Percentiles rank a stretch among this genome's conserved stretches.
Evolutionary conservation across 2,113 vertebrate genomes (phyloP).

Genomic region (Hylia prasina): DNA sequence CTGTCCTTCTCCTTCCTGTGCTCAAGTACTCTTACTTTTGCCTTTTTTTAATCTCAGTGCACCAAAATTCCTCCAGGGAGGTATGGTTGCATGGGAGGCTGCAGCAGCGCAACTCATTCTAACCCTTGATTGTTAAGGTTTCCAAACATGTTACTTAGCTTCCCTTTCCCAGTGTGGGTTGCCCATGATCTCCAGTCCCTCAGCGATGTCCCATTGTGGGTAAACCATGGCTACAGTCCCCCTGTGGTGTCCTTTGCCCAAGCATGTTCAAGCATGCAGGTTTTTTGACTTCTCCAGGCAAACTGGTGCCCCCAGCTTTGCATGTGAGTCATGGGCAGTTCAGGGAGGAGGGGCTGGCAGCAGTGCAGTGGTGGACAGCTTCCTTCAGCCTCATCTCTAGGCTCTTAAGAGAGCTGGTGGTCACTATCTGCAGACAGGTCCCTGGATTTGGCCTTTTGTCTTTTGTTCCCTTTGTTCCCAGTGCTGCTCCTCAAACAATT

Average conservation of each 20-base stretch:
- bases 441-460: background rate
- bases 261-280: background rate
- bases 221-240: background rate
- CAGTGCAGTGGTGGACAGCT: background rate
- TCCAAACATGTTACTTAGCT: background rate
- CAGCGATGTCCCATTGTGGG: background rate
- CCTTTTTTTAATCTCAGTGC: background rate
- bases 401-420: background rate
- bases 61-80: background rate
- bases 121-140: background rate
- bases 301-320: fast-evolving
- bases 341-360: background rate
- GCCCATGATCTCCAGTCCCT: background rate
- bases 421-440: background rate
- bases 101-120: background rate
- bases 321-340: background rate
- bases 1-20: background rate
- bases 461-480: background rate
- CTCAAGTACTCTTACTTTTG: background rate
- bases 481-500: background rate
- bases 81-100: background rate
- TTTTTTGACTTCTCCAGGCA: background rate
- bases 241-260: background rate
- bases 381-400: background rate
- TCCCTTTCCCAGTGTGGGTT: background rate